A percentile compares a stretch with the other conserved stretches of the same genome.
phyloP scores from a whole-genome alignment of 1,140 invertebrate species.

The Euborellia annulipes region DNA sequence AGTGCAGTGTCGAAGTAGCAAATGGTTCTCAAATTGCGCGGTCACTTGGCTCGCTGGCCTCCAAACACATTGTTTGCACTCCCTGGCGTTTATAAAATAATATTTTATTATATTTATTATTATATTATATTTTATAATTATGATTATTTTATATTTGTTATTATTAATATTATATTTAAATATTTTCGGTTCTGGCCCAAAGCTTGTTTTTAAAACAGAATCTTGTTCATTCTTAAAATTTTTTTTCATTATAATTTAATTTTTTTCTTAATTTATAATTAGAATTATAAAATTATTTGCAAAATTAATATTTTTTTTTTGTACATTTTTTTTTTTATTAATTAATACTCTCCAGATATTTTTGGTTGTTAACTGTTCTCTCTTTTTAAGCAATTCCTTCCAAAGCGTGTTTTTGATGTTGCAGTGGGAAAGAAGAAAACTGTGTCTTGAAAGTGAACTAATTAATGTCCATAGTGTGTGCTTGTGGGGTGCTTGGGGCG shows the following conservation, averaged over 20 bases:
- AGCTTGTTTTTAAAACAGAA: too few species aligned
- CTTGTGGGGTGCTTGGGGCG: too few species aligned
- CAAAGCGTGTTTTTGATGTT: neutral
- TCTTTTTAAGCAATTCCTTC: neutral
- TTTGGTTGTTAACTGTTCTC: neutral
- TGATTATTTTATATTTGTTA: too few species aligned
- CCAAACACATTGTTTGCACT: constrained; percentile 26
- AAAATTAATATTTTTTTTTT: neutral
- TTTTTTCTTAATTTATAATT: neutral
- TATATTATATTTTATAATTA: too few species aligned
- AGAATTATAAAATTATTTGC: too few species aligned
- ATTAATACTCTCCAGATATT: neutral
- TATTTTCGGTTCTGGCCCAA: too few species aligned
- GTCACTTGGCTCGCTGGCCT: constrained; percentile 16
- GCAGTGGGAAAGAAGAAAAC: constrained; percentile 11
- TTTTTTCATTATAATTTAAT: too few species aligned
- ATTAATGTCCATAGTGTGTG: neutral
- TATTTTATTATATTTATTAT: too few species aligned
- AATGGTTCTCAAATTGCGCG: neutral
- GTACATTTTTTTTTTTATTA: neutral
- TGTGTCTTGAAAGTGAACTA: constrained; percentile 9
- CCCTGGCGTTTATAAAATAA: constrained; percentile 11
- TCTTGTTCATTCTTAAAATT: too few species aligned
- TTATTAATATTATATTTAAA: too few species aligned
- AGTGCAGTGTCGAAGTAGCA: neutral